Conservation (phyloP, 2,113 vertebrate genomes). For the Clarias macrocephalus region DNA sequence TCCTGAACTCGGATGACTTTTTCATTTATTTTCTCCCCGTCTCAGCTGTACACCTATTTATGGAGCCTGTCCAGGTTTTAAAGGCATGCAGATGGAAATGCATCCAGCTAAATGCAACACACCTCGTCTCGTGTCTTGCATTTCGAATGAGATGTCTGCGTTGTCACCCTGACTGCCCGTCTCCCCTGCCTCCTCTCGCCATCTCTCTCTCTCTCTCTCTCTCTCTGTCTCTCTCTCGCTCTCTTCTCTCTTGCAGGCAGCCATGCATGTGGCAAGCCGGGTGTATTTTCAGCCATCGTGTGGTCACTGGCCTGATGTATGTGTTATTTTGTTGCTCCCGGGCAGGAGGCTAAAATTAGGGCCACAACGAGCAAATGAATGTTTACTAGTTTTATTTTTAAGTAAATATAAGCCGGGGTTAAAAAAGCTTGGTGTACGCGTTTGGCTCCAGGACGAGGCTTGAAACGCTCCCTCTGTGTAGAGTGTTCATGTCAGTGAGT, state of each 20-base stretch:
- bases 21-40: not conserved
- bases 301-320: constrained; percentile 51
- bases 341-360: constrained; percentile 60
- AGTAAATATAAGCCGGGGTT: constrained; percentile 55
- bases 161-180: constrained; percentile 17
- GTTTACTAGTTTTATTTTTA: constrained; percentile 59
- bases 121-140: not conserved
- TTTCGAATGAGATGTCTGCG: constrained; percentile 23
- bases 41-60: not conserved
- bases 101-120: constrained; percentile 1
- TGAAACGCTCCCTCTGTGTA: constrained; percentile 53
- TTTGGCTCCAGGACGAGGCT: constrained; percentile 34
- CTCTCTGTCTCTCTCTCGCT: too few species aligned
- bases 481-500: not conserved
- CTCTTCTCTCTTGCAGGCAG: constrained; percentile 16
- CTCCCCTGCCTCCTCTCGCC: not conserved
- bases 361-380: constrained; percentile 61
- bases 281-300: constrained; percentile 65
- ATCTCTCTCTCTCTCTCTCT: constrained; percentile 9
- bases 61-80: not conserved
- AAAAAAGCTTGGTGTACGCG: constrained; percentile 46
- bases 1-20: not conserved
- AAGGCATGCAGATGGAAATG: not conserved
- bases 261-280: constrained; percentile 52
- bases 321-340: constrained; percentile 54